Percentiles rank a stretch among this genome's conserved stretches.
These are phyloP conservation scores for Nephotettix cincticeps DNA, from an alignment of 1,140 invertebrate species.

Conservation along the genomic window DNA sequence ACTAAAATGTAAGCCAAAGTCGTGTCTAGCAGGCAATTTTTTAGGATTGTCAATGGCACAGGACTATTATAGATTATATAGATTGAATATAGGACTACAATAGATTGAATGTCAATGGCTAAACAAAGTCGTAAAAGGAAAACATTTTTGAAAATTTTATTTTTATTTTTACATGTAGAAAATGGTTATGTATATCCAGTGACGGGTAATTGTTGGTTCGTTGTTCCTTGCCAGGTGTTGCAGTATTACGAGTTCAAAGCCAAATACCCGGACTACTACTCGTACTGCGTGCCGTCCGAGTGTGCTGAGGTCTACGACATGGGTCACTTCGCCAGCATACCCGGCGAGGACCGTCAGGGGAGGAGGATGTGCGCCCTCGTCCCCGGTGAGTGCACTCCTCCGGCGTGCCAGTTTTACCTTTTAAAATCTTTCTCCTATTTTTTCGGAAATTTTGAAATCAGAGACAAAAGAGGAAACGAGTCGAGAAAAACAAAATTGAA, in stretches of 20 bases:
- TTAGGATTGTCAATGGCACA: no score
- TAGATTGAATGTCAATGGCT: no score
- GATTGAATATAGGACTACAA: no score
- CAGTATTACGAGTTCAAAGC: constrained; percentile 38
- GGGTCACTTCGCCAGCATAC: constrained; percentile 34
- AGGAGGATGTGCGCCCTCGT: constrained; percentile 36
- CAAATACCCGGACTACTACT: constrained; percentile 37
- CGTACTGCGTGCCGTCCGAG: constrained; percentile 31
- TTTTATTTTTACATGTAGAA: neutral
- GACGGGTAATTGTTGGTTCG: neutral
- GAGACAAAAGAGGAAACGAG: no score
- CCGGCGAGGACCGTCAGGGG: constrained; percentile 34
- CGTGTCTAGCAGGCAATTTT: no score
- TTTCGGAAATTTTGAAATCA: no score
- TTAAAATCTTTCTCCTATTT: no score
- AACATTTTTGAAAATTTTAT: neutral
- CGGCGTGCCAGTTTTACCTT: no score
- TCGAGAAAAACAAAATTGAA: no score
- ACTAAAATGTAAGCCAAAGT: no score
- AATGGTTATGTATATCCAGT: neutral
- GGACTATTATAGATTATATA: no score
- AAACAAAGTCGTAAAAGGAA: neutral
- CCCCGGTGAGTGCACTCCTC: constrained; percentile 38
- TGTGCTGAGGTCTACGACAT: constrained; percentile 33
- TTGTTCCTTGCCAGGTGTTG: constrained; percentile 38